Percentiles rank a stretch among this genome's conserved stretches.
Conservation (phyloP, 2,888 invertebrate genomes). For the Eutolmus rufibarbis region DNA sequence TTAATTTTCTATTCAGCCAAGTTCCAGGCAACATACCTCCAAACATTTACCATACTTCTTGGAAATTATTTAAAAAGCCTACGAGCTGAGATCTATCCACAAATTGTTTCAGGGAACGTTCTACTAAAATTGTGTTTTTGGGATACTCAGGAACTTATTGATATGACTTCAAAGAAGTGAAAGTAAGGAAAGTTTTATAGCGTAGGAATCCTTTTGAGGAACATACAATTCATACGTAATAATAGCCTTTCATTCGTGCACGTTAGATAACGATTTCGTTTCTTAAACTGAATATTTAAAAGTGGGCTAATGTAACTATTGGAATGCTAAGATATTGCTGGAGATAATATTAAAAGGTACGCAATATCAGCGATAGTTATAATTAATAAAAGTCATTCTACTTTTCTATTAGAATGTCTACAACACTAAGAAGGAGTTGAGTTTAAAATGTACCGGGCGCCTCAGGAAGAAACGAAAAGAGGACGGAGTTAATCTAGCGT, state of each 20-base stretch:
- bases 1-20: background rate
- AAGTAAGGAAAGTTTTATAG: background rate
- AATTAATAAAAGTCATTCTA: background rate
- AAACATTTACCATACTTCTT: background rate
- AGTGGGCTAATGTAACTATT: background rate
- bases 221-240: background rate
- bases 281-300: background rate
- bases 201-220: background rate
- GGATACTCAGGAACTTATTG: constrained; percentile 13
- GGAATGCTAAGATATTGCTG: background rate
- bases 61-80: background rate
- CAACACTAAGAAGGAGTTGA: background rate
- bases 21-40: background rate
- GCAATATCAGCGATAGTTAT: background rate
- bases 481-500: background rate
- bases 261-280: background rate
- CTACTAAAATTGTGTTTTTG: background rate
- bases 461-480: background rate
- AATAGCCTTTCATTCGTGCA: background rate
- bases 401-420: background rate
- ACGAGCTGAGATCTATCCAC: background rate
- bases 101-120: background rate
- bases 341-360: background rate
- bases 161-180: constrained; percentile 1
- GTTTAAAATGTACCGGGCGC: background rate